A percentile compares a stretch with the other conserved stretches of the same genome.
phyloP scores from a whole-genome alignment of 2,888 invertebrate genomes.

The Eristalis intricaria region DNA sequence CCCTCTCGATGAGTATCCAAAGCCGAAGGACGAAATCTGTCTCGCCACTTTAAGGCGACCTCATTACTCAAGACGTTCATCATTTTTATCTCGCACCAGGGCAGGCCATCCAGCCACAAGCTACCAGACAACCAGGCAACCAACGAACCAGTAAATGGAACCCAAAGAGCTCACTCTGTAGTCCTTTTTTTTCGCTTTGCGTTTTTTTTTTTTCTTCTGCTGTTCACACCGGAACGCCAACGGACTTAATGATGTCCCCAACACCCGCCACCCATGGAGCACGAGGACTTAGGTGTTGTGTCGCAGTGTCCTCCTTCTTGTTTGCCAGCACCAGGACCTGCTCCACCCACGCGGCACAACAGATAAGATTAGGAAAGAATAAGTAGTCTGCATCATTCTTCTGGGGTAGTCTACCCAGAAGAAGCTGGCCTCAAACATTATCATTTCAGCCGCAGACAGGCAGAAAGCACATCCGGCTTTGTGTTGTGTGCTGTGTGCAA shows the following conservation, averaged over 20 bases:
- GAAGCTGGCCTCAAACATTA: slow-evolving; percentile 60
- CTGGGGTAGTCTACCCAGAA: slow-evolving; percentile 52
- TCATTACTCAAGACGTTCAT: slow-evolving; percentile 72
- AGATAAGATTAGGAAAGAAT: slow-evolving; percentile 71
- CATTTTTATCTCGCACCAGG: slow-evolving; percentile 66
- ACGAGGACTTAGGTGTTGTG: slow-evolving; percentile 38
- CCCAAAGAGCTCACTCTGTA: slow-evolving; percentile 51
- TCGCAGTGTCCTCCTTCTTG: slow-evolving; percentile 12
- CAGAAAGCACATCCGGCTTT: slow-evolving; percentile 55
- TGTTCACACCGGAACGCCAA: slow-evolving; percentile 34
- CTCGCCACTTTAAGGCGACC: slow-evolving; percentile 69
- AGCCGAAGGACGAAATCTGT: slow-evolving; percentile 63
- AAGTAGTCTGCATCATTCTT: slow-evolving; percentile 70
- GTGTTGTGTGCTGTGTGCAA: slow-evolving; percentile 33
- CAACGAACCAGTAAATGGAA: slow-evolving; percentile 60
- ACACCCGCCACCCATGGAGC: slow-evolving; percentile 21
- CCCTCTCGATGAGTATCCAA: slow-evolving; percentile 45
- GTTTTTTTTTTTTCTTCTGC: too few relatives aligned
- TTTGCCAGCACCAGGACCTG: slow-evolving; percentile 46
- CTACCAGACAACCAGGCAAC: slow-evolving; percentile 28
- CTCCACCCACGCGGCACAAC: slow-evolving; percentile 28
- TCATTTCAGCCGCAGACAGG: slow-evolving; percentile 62
- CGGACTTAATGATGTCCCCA: slow-evolving; percentile 69
- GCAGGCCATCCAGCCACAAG: slow-evolving; percentile 37
- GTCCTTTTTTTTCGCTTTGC: not conserved